A percentile compares a stretch with the other conserved stretches of the same genome.
Conservation (phyloP, 2,888 invertebrate genomes). For the Timandra comae region DNA sequence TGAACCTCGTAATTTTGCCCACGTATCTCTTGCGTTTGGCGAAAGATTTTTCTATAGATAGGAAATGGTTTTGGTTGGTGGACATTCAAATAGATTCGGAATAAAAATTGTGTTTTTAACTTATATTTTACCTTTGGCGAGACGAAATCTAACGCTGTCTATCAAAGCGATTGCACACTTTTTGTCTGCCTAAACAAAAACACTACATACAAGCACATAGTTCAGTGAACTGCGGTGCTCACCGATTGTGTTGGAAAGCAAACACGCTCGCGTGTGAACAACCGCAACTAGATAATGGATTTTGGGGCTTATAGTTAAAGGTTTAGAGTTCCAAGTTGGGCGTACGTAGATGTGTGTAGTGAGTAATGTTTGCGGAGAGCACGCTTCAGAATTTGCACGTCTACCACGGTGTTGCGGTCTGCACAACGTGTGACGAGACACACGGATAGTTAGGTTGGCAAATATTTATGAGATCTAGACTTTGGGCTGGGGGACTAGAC, state of each 20-base stretch:
- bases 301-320: slow-evolving; percentile 5
- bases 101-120: no score
- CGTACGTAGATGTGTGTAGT: slow-evolving; percentile 12
- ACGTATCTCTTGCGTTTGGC: no score
- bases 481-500: neutral
- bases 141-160: slow-evolving; percentile 2
- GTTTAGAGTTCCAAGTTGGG: slow-evolving; percentile 6
- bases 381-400: slow-evolving; percentile 35
- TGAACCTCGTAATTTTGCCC: no score
- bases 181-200: slow-evolving; percentile 4
- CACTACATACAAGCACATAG: slow-evolving; percentile 2
- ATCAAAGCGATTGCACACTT: slow-evolving; percentile 12
- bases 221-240: slow-evolving; percentile 11
- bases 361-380: slow-evolving; percentile 43
- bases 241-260: slow-evolving; percentile 9
- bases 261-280: slow-evolving; percentile 4
- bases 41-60: no score
- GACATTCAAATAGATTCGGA: no score
- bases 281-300: neutral
- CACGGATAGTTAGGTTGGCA: slow-evolving; percentile 15
- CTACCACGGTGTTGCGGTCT: slow-evolving; percentile 26
- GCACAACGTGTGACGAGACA: slow-evolving; percentile 20
- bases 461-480: slow-evolving; percentile 9
- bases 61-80: no score
- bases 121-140: no score